Conservation (phyloP, 30 jellyfish, hydroid and myxozoan genomes). For the Rhopilema esculentum region DNA sequence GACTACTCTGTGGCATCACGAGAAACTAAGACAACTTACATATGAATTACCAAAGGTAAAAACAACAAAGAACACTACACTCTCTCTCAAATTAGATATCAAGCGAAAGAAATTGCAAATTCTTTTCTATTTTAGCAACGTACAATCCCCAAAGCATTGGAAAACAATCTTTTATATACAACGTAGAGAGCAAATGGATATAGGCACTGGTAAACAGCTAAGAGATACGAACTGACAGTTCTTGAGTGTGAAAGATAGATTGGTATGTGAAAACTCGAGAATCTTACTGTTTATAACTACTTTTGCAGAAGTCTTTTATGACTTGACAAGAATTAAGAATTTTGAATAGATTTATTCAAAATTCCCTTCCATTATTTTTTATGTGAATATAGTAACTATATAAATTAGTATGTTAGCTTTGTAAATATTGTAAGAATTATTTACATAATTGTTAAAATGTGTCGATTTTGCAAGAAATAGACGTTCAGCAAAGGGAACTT, state of each 20-base stretch:
- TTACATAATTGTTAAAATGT: background rate
- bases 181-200: conserved; percentile 86
- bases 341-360: background rate
- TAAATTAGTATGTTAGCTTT: background rate
- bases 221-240: background rate
- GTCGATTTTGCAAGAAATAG: background rate
- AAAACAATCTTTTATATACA: conserved; percentile 86
- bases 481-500: background rate
- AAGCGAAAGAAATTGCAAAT: background rate
- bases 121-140: conserved; percentile 62
- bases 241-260: too few species aligned
- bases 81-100: too few species aligned
- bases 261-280: too few species aligned
- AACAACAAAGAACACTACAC: too few species aligned
- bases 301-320: too few species aligned
- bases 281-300: too few species aligned
- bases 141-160: conserved; percentile 78
- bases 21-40: too few species aligned
- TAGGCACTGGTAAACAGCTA: background rate
- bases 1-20: too few species aligned
- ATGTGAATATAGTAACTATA: background rate
- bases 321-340: background rate
- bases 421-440: background rate
- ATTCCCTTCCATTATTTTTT: too few species aligned
- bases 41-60: too few species aligned